Percentiles rank a stretch among this genome's conserved stretches.
Evolutionary conservation across 2,888 invertebrate species (phyloP).

Genomic region (Boloria selene): DNA sequence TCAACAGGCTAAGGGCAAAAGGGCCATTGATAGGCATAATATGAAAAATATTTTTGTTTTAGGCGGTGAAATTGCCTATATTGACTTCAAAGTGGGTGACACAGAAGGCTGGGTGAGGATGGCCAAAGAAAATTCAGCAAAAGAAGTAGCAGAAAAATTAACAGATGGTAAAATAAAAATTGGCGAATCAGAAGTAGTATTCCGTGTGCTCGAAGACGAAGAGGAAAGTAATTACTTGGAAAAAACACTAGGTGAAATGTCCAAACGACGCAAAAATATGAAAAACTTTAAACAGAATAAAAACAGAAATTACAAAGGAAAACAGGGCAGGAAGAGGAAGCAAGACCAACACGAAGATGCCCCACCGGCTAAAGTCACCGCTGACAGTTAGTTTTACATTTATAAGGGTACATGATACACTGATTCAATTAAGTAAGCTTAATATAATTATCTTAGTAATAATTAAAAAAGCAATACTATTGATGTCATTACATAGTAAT

Average conservation of each 20-base stretch:
- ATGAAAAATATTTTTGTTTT: neutral
- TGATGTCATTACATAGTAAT: constrained; percentile 3
- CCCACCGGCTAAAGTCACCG: constrained; percentile 57
- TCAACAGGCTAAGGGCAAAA: too few relatives aligned
- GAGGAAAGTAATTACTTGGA: constrained; percentile 86
- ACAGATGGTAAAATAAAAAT: constrained; percentile 84
- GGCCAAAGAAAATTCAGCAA: constrained; percentile 86
- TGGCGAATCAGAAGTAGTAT: constrained; percentile 75
- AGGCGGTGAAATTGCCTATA: constrained; percentile 85
- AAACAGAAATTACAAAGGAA: constrained; percentile 58
- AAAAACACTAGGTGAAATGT: constrained; percentile 84
- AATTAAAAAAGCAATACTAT: neutral
- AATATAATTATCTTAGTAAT: neutral
- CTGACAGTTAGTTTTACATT: constrained; percentile 43
- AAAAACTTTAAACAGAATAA: constrained; percentile 65
- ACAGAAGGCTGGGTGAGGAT: constrained; percentile 88
- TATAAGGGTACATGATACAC: neutral
- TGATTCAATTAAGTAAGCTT: neutral
- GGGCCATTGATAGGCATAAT: too few relatives aligned
- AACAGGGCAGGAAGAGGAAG: constrained; percentile 60
- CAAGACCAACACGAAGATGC: constrained; percentile 57
- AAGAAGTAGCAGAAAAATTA: constrained; percentile 84
- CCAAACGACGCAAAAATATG: constrained; percentile 78
- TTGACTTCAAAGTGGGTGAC: constrained; percentile 90
- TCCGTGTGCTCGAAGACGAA: constrained; percentile 85